A percentile compares a stretch with the other conserved stretches of the same genome.
Evolutionary conservation across 2,113 vertebrate species (phyloP).

Genomic region (Rhombomys opimus): DNA sequence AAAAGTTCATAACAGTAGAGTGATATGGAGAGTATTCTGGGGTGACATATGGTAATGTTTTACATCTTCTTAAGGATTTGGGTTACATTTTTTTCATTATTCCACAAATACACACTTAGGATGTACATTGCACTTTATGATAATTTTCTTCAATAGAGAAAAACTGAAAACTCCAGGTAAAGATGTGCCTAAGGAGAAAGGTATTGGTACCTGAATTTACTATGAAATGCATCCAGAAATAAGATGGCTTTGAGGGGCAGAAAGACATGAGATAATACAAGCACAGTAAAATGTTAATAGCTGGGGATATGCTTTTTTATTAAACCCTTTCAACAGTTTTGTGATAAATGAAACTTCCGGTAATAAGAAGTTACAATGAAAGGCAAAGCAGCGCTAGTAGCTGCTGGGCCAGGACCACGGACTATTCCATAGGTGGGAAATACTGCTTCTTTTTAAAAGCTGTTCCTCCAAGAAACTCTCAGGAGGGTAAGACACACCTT

Average conservation of each 20-base stretch:
- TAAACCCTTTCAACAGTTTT: neutral
- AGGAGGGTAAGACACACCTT: neutral
- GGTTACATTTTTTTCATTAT: neutral
- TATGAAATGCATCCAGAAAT: slow-evolving; percentile 29
- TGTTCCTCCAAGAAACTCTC: neutral
- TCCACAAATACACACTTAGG: neutral
- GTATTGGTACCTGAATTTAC: neutral
- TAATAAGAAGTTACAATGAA: neutral
- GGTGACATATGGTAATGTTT: neutral
- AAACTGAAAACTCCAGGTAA: neutral
- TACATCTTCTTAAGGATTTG: neutral
- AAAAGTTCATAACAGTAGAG: neutral
- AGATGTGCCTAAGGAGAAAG: neutral
- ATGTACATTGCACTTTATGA: neutral
- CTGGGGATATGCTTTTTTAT: neutral
- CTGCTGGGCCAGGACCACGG: neutral
- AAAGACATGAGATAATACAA: neutral
- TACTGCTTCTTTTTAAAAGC: neutral
- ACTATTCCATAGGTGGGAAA: rapidly evolving
- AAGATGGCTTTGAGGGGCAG: neutral
- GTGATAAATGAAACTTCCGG: neutral
- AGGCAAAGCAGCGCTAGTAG: neutral
- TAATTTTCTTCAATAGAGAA: slow-evolving; percentile 27
- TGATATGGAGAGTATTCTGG: neutral
- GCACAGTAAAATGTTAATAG: neutral